Conservation (phyloP, 2,888 invertebrate species). For the Agriopis aurantiaria region DNA sequence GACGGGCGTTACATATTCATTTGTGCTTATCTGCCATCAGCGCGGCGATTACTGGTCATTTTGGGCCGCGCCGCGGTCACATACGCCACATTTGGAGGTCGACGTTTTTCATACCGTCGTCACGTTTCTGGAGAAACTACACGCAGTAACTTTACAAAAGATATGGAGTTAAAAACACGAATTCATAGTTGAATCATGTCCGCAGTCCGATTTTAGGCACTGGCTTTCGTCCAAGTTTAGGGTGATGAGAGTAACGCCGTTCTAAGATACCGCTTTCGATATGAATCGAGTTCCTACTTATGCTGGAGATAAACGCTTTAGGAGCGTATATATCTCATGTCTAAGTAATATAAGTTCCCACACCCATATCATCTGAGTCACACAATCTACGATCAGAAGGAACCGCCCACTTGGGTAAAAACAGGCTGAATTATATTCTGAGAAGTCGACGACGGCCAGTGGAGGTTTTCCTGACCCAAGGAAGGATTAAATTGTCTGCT, state of each 20-base stretch:
- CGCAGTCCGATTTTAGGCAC: conserved; percentile 73
- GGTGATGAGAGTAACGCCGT: conserved; percentile 59
- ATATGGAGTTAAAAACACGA: conserved; percentile 58
- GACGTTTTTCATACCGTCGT: conserved; percentile 58
- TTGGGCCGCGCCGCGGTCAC: conserved; percentile 63
- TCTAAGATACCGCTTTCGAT: conserved; percentile 66
- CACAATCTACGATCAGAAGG: conserved; percentile 70
- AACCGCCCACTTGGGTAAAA: conserved; percentile 76
- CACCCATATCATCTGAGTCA: conserved; percentile 77
- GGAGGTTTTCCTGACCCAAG: conserved; percentile 55
- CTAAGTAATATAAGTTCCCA: conserved; percentile 73
- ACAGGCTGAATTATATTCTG: conserved; percentile 67
- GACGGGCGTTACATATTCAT: conserved; percentile 82
- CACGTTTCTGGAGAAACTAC: conserved; percentile 63
- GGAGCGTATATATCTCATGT: conserved; percentile 58
- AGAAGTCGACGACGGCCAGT: conserved; percentile 59
- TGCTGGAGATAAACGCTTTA: conserved; percentile 66
- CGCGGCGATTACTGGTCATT: conserved; percentile 75
- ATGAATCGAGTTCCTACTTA: conserved; percentile 63
- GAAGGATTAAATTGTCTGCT: conserved; percentile 63
- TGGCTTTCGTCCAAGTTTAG: conserved; percentile 76
- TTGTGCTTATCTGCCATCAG: conserved; percentile 81
- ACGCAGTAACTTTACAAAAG: conserved; percentile 64
- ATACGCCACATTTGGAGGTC: conserved; percentile 69
- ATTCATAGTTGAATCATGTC: conserved; percentile 70